Evolutionary conservation across 2,888 invertebrate species (phyloP), one percentile per base, ranked within the genome.

Genomic region (Leptopterna dolabrata): DNA sequence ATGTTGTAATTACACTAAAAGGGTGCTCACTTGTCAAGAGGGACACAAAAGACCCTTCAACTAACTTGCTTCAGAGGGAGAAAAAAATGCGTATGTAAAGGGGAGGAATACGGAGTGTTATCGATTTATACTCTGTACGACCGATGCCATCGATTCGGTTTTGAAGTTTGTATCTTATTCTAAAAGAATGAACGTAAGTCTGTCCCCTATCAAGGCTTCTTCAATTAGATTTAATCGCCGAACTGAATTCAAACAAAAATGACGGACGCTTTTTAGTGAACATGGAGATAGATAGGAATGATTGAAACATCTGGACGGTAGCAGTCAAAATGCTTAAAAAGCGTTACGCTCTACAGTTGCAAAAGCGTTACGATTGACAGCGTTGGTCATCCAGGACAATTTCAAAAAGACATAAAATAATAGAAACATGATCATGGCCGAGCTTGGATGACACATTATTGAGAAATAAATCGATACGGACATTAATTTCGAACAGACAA

Each of bases 1-100:
- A 63, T 63, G 63, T 63, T 73, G 73, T 36, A 73, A 73, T 73
- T 73, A 73, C 73, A 73, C 16, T 73, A 19, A 73, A 73, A 73
- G 73, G 73, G 36, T 19, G 41, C 73, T 36, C 36, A 36, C 73
- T 73, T 41, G 73, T 73, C 73, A 73, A 73, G 41, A 30, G 9
- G 73, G 73, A 16, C 63, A 73, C 73, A 73, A 73, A 73, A 73
- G 73, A 41, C 63, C 63, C 63, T 63, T 63, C 63, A 63, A 63
- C 63, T 24, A 63, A 63, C 63, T 63, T 24, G n/a, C 63, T 63
- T 27, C 3, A 24, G 63, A 9, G 24, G 63, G 63, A 6, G 63
- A 63, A 63, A 63, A 63, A 63, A 51, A n/a, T 16, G 51, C n/a
- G 51, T 63, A 11, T 63, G 19, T 27, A 27, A 27, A 27, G 63